Percentiles rank a stretch among this genome's conserved stretches.
Conservation (phyloP, 2,797 vertebrate species). For the Chelonia mydas region DNA sequence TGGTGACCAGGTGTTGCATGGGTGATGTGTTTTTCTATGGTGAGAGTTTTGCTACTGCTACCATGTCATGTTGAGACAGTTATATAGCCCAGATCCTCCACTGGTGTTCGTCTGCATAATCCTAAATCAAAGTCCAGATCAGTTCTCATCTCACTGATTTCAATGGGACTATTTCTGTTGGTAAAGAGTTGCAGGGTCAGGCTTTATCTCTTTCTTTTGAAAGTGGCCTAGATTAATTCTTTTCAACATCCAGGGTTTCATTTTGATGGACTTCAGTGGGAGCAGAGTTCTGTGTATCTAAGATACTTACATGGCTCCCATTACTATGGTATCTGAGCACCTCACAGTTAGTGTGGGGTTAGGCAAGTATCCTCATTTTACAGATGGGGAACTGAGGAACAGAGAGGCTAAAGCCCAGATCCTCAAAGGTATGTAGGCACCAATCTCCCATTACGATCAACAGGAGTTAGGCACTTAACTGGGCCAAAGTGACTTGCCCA, state of each 20-base stretch:
- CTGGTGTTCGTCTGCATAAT: accelerated
- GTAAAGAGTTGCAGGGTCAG: not conserved
- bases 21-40: not conserved
- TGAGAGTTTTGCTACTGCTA: not conserved
- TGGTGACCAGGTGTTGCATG: not conserved
- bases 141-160: not conserved
- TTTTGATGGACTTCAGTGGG: not conserved
- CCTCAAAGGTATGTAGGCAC: not conserved
- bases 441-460: not conserved
- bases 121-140: not conserved
- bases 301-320: not conserved
- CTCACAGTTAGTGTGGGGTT: not conserved
- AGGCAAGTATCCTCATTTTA: not conserved
- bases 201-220: not conserved
- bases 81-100: not conserved
- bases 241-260: not conserved
- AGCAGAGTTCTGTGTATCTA: not conserved
- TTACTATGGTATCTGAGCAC: not conserved
- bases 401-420: not conserved
- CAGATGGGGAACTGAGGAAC: not conserved
- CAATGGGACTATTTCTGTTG: not conserved
- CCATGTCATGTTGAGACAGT: accelerated
- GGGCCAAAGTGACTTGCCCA: not conserved
- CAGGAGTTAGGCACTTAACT: not conserved
- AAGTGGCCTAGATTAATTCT: not conserved